A percentile compares a stretch with the other conserved stretches of the same genome.
Conservation (phyloP, 1,140 invertebrate species). For the Globodera rostochiensis region DNA sequence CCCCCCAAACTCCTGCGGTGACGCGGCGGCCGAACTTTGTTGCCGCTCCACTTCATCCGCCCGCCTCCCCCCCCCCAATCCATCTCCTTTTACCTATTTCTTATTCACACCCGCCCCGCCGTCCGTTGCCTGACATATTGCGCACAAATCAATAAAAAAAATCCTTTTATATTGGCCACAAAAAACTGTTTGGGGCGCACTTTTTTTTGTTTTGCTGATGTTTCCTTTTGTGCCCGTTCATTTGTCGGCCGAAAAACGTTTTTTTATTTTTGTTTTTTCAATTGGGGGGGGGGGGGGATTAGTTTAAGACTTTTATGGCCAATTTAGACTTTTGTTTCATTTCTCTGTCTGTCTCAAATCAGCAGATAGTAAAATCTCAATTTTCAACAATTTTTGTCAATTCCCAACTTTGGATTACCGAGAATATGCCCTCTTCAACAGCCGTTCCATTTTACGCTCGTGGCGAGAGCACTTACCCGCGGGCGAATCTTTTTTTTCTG, state of each 20-base stretch:
- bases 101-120: neutral
- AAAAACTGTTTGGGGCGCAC: neutral
- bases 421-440: too few relatives aligned
- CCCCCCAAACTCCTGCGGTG: neutral
- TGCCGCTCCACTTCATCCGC: neutral
- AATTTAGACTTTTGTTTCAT: too few relatives aligned
- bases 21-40: neutral
- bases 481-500: neutral
- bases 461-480: neutral
- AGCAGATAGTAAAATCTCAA: too few relatives aligned
- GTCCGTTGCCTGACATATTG: neutral
- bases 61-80: too few relatives aligned
- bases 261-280: too few relatives aligned
- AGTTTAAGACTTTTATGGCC: too few relatives aligned
- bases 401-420: too few relatives aligned
- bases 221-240: neutral
- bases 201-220: neutral
- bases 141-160: constrained; percentile 1
- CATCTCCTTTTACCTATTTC: too few relatives aligned
- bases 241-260: neutral
- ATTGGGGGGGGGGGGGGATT: too few relatives aligned
- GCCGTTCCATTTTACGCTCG: neutral
- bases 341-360: too few relatives aligned
- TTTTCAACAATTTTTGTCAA: too few relatives aligned
- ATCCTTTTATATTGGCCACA: neutral